Evolutionary conservation across 2,888 invertebrate genomes (phyloP).

Genomic region (Cosmia pyralina): DNA sequence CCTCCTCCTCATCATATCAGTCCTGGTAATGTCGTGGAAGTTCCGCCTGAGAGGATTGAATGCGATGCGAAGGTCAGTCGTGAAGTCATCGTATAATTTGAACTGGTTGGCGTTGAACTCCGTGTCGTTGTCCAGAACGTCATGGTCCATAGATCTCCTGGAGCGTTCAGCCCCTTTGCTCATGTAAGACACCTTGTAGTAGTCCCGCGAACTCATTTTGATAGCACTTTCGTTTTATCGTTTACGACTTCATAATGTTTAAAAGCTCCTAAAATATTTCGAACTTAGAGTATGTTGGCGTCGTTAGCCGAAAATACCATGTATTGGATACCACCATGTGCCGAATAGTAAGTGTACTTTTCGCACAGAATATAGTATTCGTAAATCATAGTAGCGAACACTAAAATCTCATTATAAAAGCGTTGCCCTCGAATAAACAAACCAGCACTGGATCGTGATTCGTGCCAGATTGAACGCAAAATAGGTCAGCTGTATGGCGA

Average conservation of each 20-base stretch:
- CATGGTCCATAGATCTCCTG: conserved; percentile 72
- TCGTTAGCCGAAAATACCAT: conserved; percentile 66
- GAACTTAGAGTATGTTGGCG: conserved; percentile 65
- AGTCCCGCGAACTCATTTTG: conserved; percentile 85
- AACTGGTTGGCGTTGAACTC: conserved; percentile 88
- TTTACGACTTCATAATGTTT: conserved; percentile 62
- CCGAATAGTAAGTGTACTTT: conserved; percentile 34
- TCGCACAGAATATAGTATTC: conserved; percentile 38
- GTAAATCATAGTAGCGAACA: conserved; percentile 62
- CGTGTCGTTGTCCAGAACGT: conserved; percentile 85
- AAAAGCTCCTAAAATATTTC: conserved; percentile 62
- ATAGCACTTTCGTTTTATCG: conserved; percentile 58
- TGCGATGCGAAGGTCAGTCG: conserved; percentile 83
- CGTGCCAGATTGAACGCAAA: conserved; percentile 70
- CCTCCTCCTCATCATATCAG: conserved; percentile 71
- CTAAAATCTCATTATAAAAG: conserved; percentile 59
- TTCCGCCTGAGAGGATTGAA: conserved; percentile 81
- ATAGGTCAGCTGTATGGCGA: conserved; percentile 75
- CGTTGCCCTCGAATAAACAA: conserved; percentile 54
- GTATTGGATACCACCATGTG: conserved; percentile 80
- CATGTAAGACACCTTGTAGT: conserved; percentile 84
- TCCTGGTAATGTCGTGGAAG: conserved; percentile 75
- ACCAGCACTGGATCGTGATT: conserved; percentile 53
- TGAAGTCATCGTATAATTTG: conserved; percentile 88
- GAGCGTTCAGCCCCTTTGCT: conserved; percentile 75